Conservation (phyloP, 2,113 vertebrate species). For the Esox niger region DNA sequence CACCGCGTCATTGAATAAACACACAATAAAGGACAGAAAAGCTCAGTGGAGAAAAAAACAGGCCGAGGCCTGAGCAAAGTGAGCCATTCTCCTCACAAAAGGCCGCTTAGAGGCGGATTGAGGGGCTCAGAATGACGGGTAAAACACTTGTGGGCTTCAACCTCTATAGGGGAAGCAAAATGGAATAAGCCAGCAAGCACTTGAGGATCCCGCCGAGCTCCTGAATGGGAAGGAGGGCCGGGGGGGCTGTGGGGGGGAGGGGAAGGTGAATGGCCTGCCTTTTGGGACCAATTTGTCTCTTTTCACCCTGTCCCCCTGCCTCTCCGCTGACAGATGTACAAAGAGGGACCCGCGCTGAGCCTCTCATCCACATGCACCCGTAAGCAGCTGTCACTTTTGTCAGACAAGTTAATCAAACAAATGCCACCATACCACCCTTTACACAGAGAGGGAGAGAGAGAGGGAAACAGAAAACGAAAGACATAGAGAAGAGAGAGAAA, state of each 20-base stretch:
- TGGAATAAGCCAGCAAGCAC: conserved; percentile 99
- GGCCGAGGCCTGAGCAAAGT: conserved; percentile 79
- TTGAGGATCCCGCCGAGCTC: conserved; percentile 96
- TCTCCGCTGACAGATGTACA: conserved; percentile 99
- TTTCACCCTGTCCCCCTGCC: conserved; percentile 95
- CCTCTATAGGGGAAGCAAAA: conserved; percentile 97
- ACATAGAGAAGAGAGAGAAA: conserved; percentile 37
- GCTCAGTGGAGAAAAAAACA: conserved; percentile 57
- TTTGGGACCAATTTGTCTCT: conserved; percentile 99
- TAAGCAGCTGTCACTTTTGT: conserved; percentile 99
- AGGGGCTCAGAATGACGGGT: conserved; percentile 90
- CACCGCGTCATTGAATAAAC: conserved; percentile 78
- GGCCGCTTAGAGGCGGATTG: conserved; percentile 81
- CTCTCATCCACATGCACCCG: conserved; percentile 95
- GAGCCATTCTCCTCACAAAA: conserved; percentile 87
- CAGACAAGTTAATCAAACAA: conserved; percentile 99
- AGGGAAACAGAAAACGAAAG: conserved; percentile 40
- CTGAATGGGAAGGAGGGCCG: conserved; percentile 87
- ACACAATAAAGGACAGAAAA: conserved; percentile 77
- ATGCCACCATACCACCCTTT: conserved; percentile 98
- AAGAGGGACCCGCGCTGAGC: conserved; percentile 98
- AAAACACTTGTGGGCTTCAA: conserved; percentile 98
- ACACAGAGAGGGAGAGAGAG: conserved; percentile 75
- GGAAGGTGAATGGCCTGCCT: conserved; percentile 99
- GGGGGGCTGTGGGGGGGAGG: conserved; percentile 41